phyloP scores from a whole-genome alignment of 2,888 invertebrate genomes.

The Myathropa florea region DNA sequence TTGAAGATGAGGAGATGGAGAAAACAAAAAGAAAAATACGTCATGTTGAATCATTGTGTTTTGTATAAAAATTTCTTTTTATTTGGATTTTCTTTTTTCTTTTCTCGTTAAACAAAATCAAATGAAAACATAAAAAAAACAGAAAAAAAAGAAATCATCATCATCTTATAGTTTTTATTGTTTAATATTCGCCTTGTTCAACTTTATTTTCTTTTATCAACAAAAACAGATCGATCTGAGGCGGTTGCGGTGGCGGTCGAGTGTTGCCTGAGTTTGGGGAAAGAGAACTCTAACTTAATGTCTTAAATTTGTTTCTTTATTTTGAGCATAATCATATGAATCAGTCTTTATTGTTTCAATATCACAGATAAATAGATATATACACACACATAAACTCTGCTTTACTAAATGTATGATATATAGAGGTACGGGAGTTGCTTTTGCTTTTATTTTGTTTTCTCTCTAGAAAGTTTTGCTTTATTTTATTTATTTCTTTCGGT shows the following conservation, averaged over 20 bases:
- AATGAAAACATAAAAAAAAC: conserved; percentile 62
- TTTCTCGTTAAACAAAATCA: conserved; percentile 55
- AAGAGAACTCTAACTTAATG: conserved; percentile 27
- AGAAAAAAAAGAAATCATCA: conserved; percentile 24
- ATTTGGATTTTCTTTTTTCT: conserved; percentile 47
- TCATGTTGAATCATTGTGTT: conserved; percentile 39
- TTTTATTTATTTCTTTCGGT: conserved; percentile 23
- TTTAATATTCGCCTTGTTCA: conserved; percentile 11
- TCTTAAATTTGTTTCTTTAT: conserved; percentile 39
- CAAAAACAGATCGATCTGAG: background rate
- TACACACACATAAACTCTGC: conserved; percentile 14
- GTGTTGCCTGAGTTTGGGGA: background rate
- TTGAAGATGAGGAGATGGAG: conserved; percentile 12
- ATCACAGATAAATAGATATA: conserved; percentile 44
- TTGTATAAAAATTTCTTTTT: conserved; percentile 40
- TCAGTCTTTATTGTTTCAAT: conserved; percentile 66
- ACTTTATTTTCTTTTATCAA: conserved; percentile 33
- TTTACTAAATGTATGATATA: background rate
- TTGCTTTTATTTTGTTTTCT: conserved; percentile 21
- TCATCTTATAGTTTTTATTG: background rate
- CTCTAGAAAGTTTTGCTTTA: conserved; percentile 10
- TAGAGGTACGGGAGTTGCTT: conserved; percentile 14
- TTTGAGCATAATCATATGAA: conserved; percentile 37
- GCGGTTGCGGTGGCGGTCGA: background rate
- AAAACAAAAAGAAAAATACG: conserved; percentile 57